These are phyloP conservation scores for Aphidius ervi DNA, from an alignment of 1,140 invertebrate genomes.

Conservation along the genomic window DNA sequence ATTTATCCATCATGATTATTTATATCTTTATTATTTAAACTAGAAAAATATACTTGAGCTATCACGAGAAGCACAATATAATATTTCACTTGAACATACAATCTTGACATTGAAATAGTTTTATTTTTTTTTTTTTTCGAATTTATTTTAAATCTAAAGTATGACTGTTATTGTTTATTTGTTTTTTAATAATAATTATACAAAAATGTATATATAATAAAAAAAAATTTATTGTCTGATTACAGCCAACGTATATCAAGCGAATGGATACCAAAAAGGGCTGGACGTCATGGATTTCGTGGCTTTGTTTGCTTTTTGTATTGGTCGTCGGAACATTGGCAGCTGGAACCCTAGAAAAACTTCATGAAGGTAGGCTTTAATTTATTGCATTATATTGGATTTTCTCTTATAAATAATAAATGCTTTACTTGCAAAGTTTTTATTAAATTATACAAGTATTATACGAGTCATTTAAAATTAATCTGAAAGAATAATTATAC, in stretches of 20 bases:
- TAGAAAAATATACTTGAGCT: too few relatives aligned
- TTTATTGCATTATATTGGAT: constrained; percentile 14
- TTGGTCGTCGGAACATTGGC: constrained; percentile 36
- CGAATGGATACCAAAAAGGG: constrained; percentile 44
- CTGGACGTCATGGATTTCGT: constrained; percentile 37
- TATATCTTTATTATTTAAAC: constrained; percentile 12
- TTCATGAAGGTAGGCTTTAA: constrained; percentile 47
- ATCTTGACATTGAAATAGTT: background rate
- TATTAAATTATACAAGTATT: too few relatives aligned
- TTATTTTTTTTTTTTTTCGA: background rate
- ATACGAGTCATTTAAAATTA: too few relatives aligned
- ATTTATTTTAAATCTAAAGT: background rate
- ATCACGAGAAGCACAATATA: too few relatives aligned
- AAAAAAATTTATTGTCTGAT: constrained; percentile 28
- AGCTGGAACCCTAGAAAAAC: constrained; percentile 46
- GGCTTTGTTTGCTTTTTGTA: constrained; percentile 34
- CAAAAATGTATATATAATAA: background rate
- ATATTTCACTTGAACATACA: too few relatives aligned
- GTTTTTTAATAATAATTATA: background rate
- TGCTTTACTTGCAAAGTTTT: constrained; percentile 24
- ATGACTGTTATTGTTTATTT: background rate
- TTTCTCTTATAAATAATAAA: constrained; percentile 15
- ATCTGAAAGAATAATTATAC: too few relatives aligned
- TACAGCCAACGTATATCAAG: constrained; percentile 40
- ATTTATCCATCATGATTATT: constrained; percentile 6